phyloP scores from a whole-genome alignment of 2,113 vertebrate genomes.

The Chlamydotis undulata region DNA sequence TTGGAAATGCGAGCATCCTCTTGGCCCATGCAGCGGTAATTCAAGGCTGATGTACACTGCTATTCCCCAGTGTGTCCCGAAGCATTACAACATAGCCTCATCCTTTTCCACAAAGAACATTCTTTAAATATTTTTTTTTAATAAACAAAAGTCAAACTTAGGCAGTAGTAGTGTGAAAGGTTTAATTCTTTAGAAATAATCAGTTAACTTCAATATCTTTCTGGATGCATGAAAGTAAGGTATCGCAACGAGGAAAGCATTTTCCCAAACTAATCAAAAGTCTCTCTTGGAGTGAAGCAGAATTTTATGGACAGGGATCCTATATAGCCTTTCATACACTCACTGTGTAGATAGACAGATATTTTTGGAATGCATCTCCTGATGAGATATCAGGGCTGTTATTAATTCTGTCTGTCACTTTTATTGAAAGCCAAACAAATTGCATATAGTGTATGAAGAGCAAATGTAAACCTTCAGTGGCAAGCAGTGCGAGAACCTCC shows the following conservation, averaged over 20 bases:
- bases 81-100: background rate
- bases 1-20: background rate
- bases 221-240: background rate
- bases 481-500: background rate
- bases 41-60: background rate
- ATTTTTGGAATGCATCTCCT: slow-evolving; percentile 60
- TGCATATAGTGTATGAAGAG: background rate
- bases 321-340: background rate
- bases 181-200: background rate
- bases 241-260: background rate
- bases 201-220: background rate
- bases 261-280: slow-evolving; percentile 10
- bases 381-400: slow-evolving; percentile 33
- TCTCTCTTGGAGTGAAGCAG: background rate
- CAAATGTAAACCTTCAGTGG: background rate
- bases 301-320: slow-evolving; percentile 8
- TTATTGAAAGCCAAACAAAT: slow-evolving; percentile 46
- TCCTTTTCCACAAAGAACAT: background rate
- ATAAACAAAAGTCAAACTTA: background rate
- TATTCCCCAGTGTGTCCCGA: background rate
- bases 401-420: slow-evolving; percentile 48
- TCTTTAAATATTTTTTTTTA: background rate
- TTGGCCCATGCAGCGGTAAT: background rate
- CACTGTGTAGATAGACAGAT: background rate
- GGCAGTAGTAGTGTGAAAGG: background rate